Evolutionary conservation across 92 coral and sea anemone genomes (phyloP).

Genomic region (Blastomussa wellsi): DNA sequence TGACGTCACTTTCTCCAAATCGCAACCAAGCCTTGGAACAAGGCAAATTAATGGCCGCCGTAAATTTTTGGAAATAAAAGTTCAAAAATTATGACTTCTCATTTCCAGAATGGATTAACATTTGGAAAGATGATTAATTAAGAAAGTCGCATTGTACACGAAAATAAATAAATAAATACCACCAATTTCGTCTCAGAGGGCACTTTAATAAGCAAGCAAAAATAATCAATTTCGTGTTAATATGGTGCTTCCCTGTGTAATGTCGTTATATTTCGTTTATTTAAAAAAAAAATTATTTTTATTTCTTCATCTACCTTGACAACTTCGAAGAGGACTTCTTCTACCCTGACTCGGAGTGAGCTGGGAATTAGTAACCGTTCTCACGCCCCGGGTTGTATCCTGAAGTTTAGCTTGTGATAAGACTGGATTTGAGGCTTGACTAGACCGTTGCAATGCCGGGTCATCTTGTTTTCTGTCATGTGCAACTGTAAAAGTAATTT

Average conservation of each 20-base stretch:
- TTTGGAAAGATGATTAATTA: too few relatives aligned
- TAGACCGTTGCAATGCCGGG: neutral
- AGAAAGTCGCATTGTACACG: too few relatives aligned
- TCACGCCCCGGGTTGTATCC: neutral
- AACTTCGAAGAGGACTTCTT: constrained; percentile 13
- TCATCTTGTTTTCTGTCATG: constrained; percentile 9
- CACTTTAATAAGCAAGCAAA: neutral
- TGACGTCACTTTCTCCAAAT: too few relatives aligned
- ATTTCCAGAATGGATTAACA: too few relatives aligned
- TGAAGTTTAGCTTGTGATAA: constrained; percentile 8
- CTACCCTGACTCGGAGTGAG: constrained; percentile 5
- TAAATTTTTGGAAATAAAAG: too few relatives aligned
- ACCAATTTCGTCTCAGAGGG: too few relatives aligned
- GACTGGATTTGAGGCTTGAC: neutral
- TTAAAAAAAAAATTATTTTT: too few relatives aligned
- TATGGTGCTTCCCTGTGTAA: neutral
- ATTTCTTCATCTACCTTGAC: constrained; percentile 6
- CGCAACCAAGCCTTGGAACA: too few relatives aligned
- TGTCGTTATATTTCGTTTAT: neutral
- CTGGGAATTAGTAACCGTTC: neutral
- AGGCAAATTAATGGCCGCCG: too few relatives aligned
- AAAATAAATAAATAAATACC: too few relatives aligned
- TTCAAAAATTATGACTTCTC: too few relatives aligned
- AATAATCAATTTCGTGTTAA: too few relatives aligned
- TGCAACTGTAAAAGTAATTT: neutral